Evolutionary conservation across 2,888 invertebrate species (phyloP), one percentile per base, ranked within the genome.

Genomic region (Capitulum mitella): DNA sequence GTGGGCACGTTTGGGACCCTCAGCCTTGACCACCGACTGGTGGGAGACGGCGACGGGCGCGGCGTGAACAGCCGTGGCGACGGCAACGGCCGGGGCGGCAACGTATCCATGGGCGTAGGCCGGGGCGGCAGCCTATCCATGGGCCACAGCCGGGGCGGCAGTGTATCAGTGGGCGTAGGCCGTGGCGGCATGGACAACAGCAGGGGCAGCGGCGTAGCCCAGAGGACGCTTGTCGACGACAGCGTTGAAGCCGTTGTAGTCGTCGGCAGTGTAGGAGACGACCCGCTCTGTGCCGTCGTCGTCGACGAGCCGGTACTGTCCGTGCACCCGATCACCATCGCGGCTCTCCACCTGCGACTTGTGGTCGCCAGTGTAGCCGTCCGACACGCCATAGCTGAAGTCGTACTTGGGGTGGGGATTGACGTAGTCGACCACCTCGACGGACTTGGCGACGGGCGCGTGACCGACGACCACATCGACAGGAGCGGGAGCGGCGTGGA

Each of bases 151-250:
- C 43, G 43, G 43, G 34, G 80, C 43, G 16, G 80, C 81, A 32
- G 81, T 79, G 58, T 81, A 81, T 34, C n/a, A n/a, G n/a, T n/a
- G n/a, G n/a, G n/a, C n/a, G n/a, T n/a, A n/a, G n/a, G n/a, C n/a
- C n/a, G n/a, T n/a, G n/a, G n/a, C n/a, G n/a, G n/a, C n/a, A n/a
- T n/a, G n/a, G n/a, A n/a, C n/a, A n/a, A n/a, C n/a, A n/a, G n/a
- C n/a, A n/a, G n/a, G n/a, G n/a, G n/a, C n/a, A n/a, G n/a, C n/a
- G n/a, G n/a, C n/a, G n/a, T n/a, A n/a, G n/a, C 81, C 76, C 48
- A 80, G 81, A 61, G 82, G 82, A 61, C 81, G 80, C 61, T 82
- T 82, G 61, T 82, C 82, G 6, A n/a, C n/a, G n/a, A n/a, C n/a
- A n/a, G n/a, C n/a, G n/a, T n/a, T n/a, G n/a, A n/a, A n/a, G n/a